Evolutionary conservation across 2,888 invertebrate genomes (phyloP), one percentile per base, ranked within the genome.

Genomic region (Heliothis peltigera): DNA sequence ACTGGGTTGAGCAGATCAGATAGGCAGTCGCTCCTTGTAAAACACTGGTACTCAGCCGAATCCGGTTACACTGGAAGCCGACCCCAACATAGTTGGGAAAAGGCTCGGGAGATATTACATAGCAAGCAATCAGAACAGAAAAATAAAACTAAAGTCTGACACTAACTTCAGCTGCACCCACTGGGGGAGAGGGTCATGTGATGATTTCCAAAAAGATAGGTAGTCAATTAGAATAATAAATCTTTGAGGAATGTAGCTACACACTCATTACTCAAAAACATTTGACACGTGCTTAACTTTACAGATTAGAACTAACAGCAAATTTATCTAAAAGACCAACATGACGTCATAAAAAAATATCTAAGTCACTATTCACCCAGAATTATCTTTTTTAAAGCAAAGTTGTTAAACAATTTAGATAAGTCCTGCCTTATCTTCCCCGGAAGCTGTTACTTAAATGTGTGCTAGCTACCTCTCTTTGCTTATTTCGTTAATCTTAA

Each of bases 351-450:
- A 25, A 72, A 65, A n/a, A 57, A 63, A 62, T 18, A 21, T 59
- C 28, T 28, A 28, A 28, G 28, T 8, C 28, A 22, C 49, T 28
- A 69, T 66, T 62, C 19, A 66, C 62, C 57, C 28, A 66, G 57
- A 56, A 64, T 65, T 54, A 61, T 72, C 64, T 64, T 46, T 47
- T 42, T 63, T 54, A 78, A n/a, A 55, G 49, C 51, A 52, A 39
- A 66, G 61, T 70, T 70, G 74, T 78, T 51, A 70, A 79, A 64
- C 77, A 53, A 72, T 77, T 79, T 21, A 75, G 77, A 75, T 77
- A 79, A 46, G 52, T n/a, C 35, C 17, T 48, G 22, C 2, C 56
- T 70, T 75, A 79, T 77, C 77, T 72, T 7, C 3, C 52, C 54
- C 64, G 80, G 75, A 75, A 72, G 60, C 66, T 66, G 35, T 60